phyloP scores from a whole-genome alignment of 2,113 vertebrate genomes.

The Notothenia rossii region DNA sequence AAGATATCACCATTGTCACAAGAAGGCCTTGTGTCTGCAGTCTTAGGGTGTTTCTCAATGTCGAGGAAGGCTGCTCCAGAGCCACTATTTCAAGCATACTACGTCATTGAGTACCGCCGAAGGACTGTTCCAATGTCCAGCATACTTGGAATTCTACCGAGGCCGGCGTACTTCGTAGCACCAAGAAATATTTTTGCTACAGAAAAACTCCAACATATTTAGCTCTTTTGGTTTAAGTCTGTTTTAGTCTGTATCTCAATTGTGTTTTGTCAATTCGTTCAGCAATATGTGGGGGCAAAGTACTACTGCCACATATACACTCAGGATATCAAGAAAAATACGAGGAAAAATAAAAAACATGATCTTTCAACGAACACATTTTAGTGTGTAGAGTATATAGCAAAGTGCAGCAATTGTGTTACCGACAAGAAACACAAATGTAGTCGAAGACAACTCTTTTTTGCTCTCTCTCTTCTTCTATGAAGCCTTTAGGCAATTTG shows the following conservation, averaged over 20 bases:
- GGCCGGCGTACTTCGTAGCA: not conserved
- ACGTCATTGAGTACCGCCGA: too few species aligned
- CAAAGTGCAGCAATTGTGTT: not conserved
- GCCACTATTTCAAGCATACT: too few species aligned
- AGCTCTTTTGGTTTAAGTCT: too few species aligned
- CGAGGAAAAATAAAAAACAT: not conserved
- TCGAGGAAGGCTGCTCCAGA: too few species aligned
- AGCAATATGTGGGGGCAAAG: not conserved
- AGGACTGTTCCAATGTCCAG: too few species aligned
- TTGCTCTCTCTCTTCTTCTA: not conserved
- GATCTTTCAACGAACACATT: not conserved
- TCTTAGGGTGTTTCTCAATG: too few species aligned
- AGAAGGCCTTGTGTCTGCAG: slow-evolving; percentile 25
- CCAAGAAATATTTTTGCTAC: not conserved
- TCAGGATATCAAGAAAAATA: not conserved
- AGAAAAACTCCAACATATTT: too few species aligned
- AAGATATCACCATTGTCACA: slow-evolving; percentile 53
- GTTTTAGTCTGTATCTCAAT: not conserved
- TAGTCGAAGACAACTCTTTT: not conserved
- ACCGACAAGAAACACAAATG: not conserved
- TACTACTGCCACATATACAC: not conserved
- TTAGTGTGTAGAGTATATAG: not conserved
- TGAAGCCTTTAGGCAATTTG: not conserved
- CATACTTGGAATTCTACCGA: too few species aligned
- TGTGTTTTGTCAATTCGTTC: not conserved